These are phyloP conservation scores for Penaeus chinensis DNA, from an alignment of 1,140 invertebrate species.

Conservation along the genomic window DNA sequence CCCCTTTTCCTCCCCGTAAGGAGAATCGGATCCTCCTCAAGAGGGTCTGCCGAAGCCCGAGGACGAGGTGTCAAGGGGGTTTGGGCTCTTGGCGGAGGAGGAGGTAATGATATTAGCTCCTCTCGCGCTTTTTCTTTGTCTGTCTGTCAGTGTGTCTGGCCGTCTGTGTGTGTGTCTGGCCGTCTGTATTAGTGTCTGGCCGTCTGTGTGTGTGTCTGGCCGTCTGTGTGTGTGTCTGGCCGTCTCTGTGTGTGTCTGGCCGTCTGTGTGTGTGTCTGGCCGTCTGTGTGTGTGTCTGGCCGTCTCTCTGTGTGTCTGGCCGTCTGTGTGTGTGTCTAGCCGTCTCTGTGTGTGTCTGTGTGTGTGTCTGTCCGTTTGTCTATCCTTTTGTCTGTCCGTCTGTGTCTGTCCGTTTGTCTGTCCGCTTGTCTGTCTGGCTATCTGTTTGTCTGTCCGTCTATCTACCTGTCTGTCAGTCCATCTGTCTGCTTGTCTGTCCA, in stretches of 20 bases:
- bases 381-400: background rate
- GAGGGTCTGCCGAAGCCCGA: background rate
- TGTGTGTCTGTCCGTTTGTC: too few species aligned
- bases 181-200: background rate
- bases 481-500: too few species aligned
- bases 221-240: too few species aligned
- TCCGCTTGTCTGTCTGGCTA: background rate
- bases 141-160: background rate
- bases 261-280: too few species aligned
- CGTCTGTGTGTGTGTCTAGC: too few species aligned
- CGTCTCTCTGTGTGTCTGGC: too few species aligned
- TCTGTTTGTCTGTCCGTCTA: too few species aligned
- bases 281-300: too few species aligned
- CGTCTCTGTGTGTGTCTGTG: too few species aligned
- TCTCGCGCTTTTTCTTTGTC: background rate
- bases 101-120: slow-evolving; percentile 19
- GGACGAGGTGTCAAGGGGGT: slow-evolving; percentile 20
- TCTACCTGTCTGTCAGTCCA: too few species aligned
- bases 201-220: too few species aligned
- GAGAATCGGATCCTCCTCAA: background rate
- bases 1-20: background rate
- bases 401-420: background rate
- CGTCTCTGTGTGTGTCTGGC: too few species aligned
- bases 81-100: background rate
- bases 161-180: background rate